Percentiles rank a stretch among this genome's conserved stretches.
Evolutionary conservation across 2,888 invertebrate genomes (phyloP).

Genomic region (Limenitis camilla): DNA sequence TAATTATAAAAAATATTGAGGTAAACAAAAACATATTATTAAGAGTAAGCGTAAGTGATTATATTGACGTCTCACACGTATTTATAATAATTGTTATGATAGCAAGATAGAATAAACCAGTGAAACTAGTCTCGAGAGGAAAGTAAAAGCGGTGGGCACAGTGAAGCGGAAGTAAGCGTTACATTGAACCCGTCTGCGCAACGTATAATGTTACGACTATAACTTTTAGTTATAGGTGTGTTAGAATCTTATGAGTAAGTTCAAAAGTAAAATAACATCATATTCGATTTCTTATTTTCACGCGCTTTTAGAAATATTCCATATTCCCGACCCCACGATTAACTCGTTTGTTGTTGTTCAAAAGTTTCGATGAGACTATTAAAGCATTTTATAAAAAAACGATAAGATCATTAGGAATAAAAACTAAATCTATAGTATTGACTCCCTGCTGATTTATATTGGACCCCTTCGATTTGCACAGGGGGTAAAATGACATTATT

Average conservation of each 20-base stretch:
- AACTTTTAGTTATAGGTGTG: background rate
- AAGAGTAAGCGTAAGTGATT: too few species aligned
- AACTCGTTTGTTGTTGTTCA: constrained; percentile 46
- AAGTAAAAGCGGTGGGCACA: constrained; percentile 60
- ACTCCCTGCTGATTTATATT: constrained; percentile 43
- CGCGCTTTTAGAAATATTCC: background rate
- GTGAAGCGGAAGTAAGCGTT: constrained; percentile 43
- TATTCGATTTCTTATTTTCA: too few species aligned
- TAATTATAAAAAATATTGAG: too few species aligned
- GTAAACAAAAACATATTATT: too few species aligned
- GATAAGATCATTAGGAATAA: constrained; percentile 65
- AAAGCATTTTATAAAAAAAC: constrained; percentile 37
- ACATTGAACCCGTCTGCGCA: constrained; percentile 32
- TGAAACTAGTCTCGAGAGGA: constrained; percentile 46
- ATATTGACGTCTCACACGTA: too few species aligned
- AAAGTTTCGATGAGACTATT: constrained; percentile 17
- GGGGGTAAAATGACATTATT: constrained; percentile 39
- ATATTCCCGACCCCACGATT: constrained; percentile 36
- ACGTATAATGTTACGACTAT: constrained; percentile 9
- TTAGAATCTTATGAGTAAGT: too few species aligned
- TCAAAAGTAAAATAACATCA: too few species aligned
- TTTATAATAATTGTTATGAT: constrained; percentile 10
- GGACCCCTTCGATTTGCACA: constrained; percentile 41
- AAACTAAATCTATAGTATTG: constrained; percentile 43
- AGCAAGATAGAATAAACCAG: constrained; percentile 13